These are phyloP conservation scores for Odontomachus brunneus DNA, from an alignment of 1,140 invertebrate species.

Conservation along the genomic window DNA sequence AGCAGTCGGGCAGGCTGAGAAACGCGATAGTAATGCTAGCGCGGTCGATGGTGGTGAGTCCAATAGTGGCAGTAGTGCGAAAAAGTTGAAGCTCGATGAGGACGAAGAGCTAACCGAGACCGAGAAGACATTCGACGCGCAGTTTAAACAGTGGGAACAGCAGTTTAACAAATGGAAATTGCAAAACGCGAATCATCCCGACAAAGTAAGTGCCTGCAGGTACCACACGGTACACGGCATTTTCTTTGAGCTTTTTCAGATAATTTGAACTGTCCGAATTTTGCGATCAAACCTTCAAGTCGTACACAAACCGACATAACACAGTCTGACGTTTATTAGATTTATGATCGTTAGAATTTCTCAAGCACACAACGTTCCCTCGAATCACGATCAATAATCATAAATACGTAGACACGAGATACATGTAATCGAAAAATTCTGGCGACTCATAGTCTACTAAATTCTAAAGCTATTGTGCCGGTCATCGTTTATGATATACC, in stretches of 20 bases:
- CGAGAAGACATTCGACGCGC: constrained; percentile 92
- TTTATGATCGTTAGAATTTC: background rate
- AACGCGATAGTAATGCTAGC: constrained; percentile 68
- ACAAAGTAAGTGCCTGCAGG: constrained; percentile 86
- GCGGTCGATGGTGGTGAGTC: constrained; percentile 74
- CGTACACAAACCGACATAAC: no score
- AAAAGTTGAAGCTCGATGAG: constrained; percentile 80
- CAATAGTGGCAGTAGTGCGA: constrained; percentile 78
- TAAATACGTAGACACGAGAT: no score
- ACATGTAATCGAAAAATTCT: no score
- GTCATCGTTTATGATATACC: no score
- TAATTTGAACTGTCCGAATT: no score
- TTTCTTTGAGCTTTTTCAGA: no score
- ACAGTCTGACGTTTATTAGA: background rate
- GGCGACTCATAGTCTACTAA: no score
- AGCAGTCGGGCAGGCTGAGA: constrained; percentile 41
- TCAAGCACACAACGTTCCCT: background rate
- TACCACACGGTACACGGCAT: no score
- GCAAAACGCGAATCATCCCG: constrained; percentile 94
- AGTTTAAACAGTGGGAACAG: constrained; percentile 94
- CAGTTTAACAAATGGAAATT: constrained; percentile 94
- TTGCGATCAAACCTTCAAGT: background rate
- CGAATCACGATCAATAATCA: no score
- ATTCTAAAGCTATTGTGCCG: no score
- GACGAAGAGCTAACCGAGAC: constrained; percentile 88